phyloP scores from a whole-genome alignment of 2,797 vertebrate species.

The Coreius guichenoti region DNA sequence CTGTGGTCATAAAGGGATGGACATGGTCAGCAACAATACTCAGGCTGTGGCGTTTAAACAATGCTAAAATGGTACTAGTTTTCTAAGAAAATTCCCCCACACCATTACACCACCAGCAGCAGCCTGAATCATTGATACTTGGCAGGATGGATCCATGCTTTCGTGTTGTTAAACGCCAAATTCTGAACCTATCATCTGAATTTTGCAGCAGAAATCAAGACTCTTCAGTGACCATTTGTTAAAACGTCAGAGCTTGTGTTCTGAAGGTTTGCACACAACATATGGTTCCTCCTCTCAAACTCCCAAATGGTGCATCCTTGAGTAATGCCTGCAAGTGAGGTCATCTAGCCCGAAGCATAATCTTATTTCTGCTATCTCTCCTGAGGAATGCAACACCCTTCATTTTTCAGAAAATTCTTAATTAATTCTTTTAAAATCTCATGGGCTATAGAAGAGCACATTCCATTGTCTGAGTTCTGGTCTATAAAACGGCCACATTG shows the following conservation, averaged over 20 bases:
- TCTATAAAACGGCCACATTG: conserved; percentile 61
- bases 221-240: not conserved
- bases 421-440: conserved; percentile 79
- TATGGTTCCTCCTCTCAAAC: not conserved
- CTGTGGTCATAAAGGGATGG: conserved; percentile 46
- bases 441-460: conserved; percentile 66
- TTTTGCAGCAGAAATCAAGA: conserved; percentile 45
- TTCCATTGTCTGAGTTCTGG: conserved; percentile 64
- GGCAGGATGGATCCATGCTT: conserved; percentile 52
- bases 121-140: conserved; percentile 20
- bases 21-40: not conserved
- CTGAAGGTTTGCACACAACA: conserved; percentile 3
- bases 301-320: conserved; percentile 32
- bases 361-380: conserved; percentile 75
- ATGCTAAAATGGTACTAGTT: not conserved
- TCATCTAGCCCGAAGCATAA: conserved; percentile 70
- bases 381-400: conserved; percentile 74
- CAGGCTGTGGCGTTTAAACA: not conserved
- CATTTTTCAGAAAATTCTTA: conserved; percentile 79
- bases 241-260: conserved; percentile 44
- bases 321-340: conserved; percentile 68
- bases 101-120: not conserved
- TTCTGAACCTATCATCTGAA: conserved; percentile 50
- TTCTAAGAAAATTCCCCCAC: not conserved
- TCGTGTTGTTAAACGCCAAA: conserved; percentile 54